Evolutionary conservation across 2,113 vertebrate species (phyloP), one percentile per base, ranked within the genome.

Genomic region (Aptenodytes patagonicus): DNA sequence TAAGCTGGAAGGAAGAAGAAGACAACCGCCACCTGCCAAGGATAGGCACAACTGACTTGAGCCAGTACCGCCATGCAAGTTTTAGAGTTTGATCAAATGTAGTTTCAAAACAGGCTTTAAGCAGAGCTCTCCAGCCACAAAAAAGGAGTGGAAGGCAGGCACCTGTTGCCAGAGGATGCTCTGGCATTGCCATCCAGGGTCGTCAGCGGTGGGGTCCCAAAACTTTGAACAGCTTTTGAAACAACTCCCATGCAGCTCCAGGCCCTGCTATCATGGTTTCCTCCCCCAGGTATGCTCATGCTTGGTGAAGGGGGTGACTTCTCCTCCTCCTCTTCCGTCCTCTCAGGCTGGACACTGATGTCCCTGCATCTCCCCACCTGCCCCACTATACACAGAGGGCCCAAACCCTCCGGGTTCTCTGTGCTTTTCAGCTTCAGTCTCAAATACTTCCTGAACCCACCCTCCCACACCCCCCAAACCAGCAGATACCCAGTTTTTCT

Each of bases 241-340:
- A 68, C 13, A 44, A 10, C 7, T 54, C n/a, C 38, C 0, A 0
- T n/a, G 26, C 16, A 64, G 6, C 38, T 58, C 44, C 38, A 70
- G 32, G 19, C 10, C 20, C n/a, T 65, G 31, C 40, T 78, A 0
- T 34, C 38, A 22, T 3, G 5, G 13, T 29, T 89, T 57, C 12
- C 12, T 79, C 21, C 32, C 19, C 32, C 38, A 64, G 7, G 20
- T 15, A 24, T 11, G 25, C 19, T 18, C 5, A 7, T 12, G 36
- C 13, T 75, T 28, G 19, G 55, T 13, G 25, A 54, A 54, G 11
- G 3, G 15, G 5, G 3, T 15, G 26, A 18, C 16, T 78, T 31
- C 46, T 77, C 19, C 31, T 70, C 34, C 22, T 58, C 44, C 11
- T 68, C n/a, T 55, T 79, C 44, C 4, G 5, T 18, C 44, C 14